Evolutionary conservation across 2,797 vertebrate species (phyloP).

Genomic region (Vipera latastei): DNA sequence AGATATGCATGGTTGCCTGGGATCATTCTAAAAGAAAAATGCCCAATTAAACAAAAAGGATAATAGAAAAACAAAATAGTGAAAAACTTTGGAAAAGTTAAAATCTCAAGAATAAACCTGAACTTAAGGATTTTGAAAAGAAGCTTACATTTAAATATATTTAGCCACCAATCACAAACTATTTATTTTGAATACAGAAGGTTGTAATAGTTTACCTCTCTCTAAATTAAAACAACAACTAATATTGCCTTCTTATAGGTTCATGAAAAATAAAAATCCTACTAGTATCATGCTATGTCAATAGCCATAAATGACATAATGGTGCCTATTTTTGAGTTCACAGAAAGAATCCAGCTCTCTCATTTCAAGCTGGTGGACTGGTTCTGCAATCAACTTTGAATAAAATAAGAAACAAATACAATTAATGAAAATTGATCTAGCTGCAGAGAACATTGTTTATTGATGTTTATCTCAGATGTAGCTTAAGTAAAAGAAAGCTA

Average conservation of each 20-base stretch:
- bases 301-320: not conserved
- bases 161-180: not conserved
- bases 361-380: rapidly evolving
- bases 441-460: constrained; percentile 9
- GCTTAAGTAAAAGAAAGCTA: not conserved
- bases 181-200: not conserved
- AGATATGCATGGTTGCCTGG: not conserved
- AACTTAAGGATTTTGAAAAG: not conserved
- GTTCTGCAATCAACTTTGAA: not conserved
- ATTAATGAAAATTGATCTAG: not conserved
- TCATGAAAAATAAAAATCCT: not conserved
- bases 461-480: not conserved
- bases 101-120: not conserved
- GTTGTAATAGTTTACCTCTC: not conserved
- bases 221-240: not conserved
- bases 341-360: not conserved
- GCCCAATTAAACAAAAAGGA: not conserved
- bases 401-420: constrained; percentile 8
- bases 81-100: not conserved
- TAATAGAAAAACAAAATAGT: not conserved
- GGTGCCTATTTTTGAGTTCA: not conserved
- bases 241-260: not conserved
- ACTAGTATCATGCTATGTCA: not conserved
- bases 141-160: not conserved
- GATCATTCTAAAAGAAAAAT: not conserved